These are phyloP conservation scores for Tauraco erythrolophus DNA, from an alignment of 2,113 vertebrate species.

Conservation along the genomic window DNA sequence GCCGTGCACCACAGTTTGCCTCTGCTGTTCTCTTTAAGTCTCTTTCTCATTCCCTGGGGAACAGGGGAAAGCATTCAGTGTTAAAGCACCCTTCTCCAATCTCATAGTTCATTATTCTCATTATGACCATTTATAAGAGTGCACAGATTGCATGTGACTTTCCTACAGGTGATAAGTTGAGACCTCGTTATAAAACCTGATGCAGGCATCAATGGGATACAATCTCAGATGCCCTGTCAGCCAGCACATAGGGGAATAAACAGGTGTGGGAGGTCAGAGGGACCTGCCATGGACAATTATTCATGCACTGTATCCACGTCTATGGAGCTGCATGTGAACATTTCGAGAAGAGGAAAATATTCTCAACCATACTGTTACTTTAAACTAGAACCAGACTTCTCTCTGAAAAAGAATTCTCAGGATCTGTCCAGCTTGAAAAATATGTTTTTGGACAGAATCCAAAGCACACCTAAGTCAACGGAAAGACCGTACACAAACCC, in stretches of 20 bases:
- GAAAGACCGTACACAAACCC: neutral
- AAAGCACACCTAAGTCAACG: neutral
- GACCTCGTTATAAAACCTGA: neutral
- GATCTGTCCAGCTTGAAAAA: neutral
- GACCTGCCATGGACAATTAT: neutral
- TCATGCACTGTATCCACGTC: no score
- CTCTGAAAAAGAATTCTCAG: neutral
- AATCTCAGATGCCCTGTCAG: neutral
- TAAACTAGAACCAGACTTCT: neutral
- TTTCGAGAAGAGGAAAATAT: neutral
- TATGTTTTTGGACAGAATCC: neutral
- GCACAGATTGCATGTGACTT: neutral
- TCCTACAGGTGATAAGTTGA: neutral
- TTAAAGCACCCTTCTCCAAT: neutral
- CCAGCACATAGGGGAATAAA: neutral
- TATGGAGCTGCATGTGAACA: neutral
- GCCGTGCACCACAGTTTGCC: rapidly evolving
- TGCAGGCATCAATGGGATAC: neutral
- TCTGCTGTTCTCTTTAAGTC: neutral
- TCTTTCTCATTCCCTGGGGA: rapidly evolving
- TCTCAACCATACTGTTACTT: neutral
- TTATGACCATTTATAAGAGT: rapidly evolving
- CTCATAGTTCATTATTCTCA: neutral
- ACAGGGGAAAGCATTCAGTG: neutral
- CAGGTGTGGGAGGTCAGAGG: neutral